Base-by-base conservation (phyloP, 2,797 vertebrate species). In the Phrynocephalus forsythii region DNA sequence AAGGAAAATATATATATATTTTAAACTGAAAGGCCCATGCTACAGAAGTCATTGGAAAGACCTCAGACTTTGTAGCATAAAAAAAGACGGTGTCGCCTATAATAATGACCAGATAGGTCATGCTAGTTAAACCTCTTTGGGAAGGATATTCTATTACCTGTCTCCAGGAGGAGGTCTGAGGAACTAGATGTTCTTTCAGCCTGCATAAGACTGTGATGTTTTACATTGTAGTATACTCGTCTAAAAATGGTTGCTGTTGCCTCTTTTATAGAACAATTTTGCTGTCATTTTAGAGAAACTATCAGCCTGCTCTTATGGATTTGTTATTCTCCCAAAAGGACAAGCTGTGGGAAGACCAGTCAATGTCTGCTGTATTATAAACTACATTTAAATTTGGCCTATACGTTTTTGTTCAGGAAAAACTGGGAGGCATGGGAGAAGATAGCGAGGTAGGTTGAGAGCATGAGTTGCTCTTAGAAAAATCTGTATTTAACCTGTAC, bases 361-460 rank as follows among this genome's bases (percentile, higher is more conserved):
- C 67, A 52, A 28, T 77, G 72, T 82, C 87, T 78, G 13, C 85
- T 7, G 82, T 88, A 86, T 85, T 86, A 77, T 78, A 72, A 6
- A 78, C 24, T 71, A 92, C 68, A 83, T 89, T 91, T 92, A 89
- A 92, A 89, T 9, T 76, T n/a, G 79, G 85, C 72, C 28, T 71
- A 86, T 44, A 76, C 82, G n/a, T 66, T 88, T 79, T 72, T 88
- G 52, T 91, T 92, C 71, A 26, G 56, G 89, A 92, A 91, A 69
- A 82, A 76, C 48, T 48, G 79, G 24, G 72, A 8, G 24, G 8
- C 75, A 86, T 79, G 77, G 18, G 6, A 69, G 28, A 90, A 90
- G 88, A 24, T 26, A 75, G 84, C 66, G 0, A 56, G 83, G 9
- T 24, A 22, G 1, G 10, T n/a, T 90, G 80, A 83, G 88, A 78